Percentiles rank a stretch among this genome's conserved stretches.
phyloP scores from a whole-genome alignment of 1,140 invertebrate genomes.

The Sesamia nonagrioides region DNA sequence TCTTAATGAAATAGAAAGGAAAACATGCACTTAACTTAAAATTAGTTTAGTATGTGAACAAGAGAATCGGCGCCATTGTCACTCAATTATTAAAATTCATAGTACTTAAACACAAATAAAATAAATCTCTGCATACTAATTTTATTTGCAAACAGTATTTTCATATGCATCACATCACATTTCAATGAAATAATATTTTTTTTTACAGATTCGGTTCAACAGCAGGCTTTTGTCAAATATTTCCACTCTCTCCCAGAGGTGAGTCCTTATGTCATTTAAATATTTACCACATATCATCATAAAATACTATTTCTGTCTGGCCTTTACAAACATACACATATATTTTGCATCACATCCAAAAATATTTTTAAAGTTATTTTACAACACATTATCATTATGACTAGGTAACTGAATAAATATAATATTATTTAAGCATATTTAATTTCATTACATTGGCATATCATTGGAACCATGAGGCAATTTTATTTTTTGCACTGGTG shows the following conservation, averaged over 20 bases:
- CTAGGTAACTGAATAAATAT: conserved; percentile 46
- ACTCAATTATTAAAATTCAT: no score
- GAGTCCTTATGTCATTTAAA: conserved; percentile 64
- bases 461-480: conserved; percentile 82
- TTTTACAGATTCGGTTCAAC: conserved; percentile 87
- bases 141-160: conserved; percentile 6
- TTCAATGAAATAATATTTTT: conserved; percentile 43
- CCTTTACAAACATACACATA: background rate
- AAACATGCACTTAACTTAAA: no score
- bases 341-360: background rate
- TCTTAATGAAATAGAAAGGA: no score
- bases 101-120: no score
- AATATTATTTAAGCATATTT: conserved; percentile 50
- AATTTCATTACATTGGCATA: conserved; percentile 54
- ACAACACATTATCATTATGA: conserved; percentile 34
- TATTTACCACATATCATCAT: background rate
- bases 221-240: conserved; percentile 88
- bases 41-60: no score
- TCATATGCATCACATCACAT: background rate
- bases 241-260: conserved; percentile 89
- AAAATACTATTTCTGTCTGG: background rate
- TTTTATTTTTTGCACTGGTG: conserved; percentile 87
- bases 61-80: no score
- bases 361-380: conserved; percentile 19
- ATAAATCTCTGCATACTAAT: background rate